Evolutionary conservation across 2,888 invertebrate genomes (phyloP).

Genomic region (Margaritifera margaritifera): DNA sequence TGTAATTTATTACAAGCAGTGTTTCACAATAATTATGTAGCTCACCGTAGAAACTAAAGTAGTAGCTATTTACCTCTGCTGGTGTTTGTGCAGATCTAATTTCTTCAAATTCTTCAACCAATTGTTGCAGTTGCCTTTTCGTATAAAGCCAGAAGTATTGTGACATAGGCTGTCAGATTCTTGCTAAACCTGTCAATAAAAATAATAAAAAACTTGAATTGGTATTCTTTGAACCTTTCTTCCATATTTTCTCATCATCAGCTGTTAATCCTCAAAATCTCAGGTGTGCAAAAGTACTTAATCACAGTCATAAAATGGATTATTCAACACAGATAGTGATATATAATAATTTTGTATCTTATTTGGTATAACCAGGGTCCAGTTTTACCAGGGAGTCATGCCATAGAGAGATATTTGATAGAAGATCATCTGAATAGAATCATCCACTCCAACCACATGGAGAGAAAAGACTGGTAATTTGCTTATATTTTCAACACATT

Average conservation of each 20-base stretch:
- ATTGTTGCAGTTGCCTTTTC: no score
- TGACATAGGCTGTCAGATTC: no score
- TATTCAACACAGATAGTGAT: background rate
- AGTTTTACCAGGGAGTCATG: conserved; percentile 92
- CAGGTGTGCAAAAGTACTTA: background rate
- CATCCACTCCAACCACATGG: conserved; percentile 87
- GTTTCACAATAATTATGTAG: no score
- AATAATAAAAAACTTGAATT: background rate
- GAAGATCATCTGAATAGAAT: conserved; percentile 98
- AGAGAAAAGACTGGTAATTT: conserved; percentile 92
- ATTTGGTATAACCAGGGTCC: conserved; percentile 68
- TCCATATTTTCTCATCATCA: background rate
- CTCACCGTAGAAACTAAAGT: no score
- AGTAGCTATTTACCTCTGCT: no score
- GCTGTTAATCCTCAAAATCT: background rate
- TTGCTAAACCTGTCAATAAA: no score
- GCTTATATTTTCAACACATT: background rate
- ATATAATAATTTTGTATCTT: background rate
- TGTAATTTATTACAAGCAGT: no score
- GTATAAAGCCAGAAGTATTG: no score
- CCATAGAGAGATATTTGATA: conserved; percentile 97
- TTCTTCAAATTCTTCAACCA: no score
- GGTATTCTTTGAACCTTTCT: no score
- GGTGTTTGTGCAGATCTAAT: no score
- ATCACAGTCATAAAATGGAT: background rate